A percentile compares a stretch with the other conserved stretches of the same genome.
phyloP scores from a whole-genome alignment of 2,888 invertebrate species.

The Cantharis nigra region DNA sequence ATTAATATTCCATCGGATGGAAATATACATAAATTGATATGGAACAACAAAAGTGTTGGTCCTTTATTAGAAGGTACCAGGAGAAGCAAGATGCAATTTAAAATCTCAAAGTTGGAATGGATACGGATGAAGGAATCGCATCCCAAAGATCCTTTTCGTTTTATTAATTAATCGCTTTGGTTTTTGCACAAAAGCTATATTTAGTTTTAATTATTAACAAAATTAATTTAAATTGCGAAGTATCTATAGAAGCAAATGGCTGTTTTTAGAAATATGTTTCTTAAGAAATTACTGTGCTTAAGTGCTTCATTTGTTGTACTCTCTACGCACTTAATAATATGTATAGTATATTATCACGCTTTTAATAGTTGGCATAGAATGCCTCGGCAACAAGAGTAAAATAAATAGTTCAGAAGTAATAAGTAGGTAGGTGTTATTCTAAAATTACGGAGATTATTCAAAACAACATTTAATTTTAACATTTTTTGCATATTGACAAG shows the following conservation, averaged over 20 bases:
- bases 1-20: not conserved
- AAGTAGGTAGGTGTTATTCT: not conserved
- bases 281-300: not conserved
- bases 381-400: not conserved
- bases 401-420: not conserved
- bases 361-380: not conserved
- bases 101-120: not conserved
- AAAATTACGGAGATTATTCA: not conserved
- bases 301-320: not conserved
- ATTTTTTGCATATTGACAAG: not conserved
- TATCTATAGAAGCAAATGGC: not conserved
- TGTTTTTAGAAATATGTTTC: not conserved
- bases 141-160: no score
- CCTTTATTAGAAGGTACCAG: no score
- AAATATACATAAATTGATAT: no score
- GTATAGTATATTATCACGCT: not conserved
- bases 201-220: not conserved
- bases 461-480: not conserved
- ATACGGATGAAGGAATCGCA: not conserved
- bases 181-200: not conserved
- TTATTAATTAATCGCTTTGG: no score
- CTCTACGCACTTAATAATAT: not conserved
- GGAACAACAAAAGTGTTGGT: no score
- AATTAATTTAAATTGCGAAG: not conserved
- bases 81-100: no score